phyloP scores from a whole-genome alignment of 1,140 invertebrate genomes.

The Habropoda laboriosa region DNA sequence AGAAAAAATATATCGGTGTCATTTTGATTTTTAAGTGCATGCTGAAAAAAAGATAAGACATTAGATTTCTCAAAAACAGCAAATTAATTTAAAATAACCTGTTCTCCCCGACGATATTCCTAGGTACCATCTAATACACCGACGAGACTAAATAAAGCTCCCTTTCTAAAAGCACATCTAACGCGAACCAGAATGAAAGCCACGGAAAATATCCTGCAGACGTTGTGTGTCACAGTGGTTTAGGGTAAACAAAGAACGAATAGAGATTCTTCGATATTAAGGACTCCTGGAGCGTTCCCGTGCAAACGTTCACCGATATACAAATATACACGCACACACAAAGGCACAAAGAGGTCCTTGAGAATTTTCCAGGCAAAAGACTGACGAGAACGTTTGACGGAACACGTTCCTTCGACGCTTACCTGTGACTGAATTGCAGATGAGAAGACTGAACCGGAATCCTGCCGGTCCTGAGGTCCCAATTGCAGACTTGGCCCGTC shows the following conservation, averaged over 20 bases:
- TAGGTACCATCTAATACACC: too few species aligned
- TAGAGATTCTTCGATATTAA: neutral
- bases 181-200: neutral
- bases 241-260: neutral
- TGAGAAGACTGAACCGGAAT: slow-evolving; percentile 83
- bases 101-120: too few species aligned
- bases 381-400: neutral
- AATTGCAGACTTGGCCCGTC: slow-evolving; percentile 92
- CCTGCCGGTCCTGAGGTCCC: slow-evolving; percentile 89
- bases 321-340: neutral
- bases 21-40: too few species aligned
- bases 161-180: too few species aligned
- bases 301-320: neutral
- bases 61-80: too few species aligned
- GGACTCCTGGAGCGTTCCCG: neutral
- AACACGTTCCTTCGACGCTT: slow-evolving; percentile 32
- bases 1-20: too few species aligned
- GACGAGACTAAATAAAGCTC: neutral
- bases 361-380: slow-evolving; percentile 28
- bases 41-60: too few species aligned
- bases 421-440: slow-evolving; percentile 73
- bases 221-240: neutral
- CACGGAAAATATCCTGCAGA: neutral
- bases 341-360: neutral
- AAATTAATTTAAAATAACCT: too few species aligned